Conservation (phyloP, 1,140 invertebrate genomes). For the Meloidogyne hapla region DNA sequence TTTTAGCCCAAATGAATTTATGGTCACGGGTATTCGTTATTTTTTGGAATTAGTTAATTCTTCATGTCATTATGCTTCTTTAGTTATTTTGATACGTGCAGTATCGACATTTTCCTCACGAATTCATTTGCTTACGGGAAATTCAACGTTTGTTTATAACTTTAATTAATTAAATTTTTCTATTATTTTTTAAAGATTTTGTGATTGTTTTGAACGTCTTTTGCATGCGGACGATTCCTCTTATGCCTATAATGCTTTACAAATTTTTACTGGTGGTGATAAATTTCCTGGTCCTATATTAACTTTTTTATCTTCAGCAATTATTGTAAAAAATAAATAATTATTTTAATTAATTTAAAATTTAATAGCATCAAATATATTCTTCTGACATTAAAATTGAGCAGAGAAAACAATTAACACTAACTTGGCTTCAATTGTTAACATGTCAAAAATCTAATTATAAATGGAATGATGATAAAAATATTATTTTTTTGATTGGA, state of each 20-base stretch:
- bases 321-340: constrained; percentile 19
- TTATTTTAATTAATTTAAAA: background rate
- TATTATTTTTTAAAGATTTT: constrained; percentile 39
- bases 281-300: constrained; percentile 45
- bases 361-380: constrained; percentile 35
- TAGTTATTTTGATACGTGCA: constrained; percentile 31
- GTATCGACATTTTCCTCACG: constrained; percentile 29
- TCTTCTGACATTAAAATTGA: constrained; percentile 11
- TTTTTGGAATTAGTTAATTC: constrained; percentile 48
- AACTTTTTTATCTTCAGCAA: constrained; percentile 30
- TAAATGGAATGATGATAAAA: constrained; percentile 48
- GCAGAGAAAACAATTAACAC: constrained; percentile 20
- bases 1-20: constrained; percentile 41
- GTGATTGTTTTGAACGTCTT: constrained; percentile 35
- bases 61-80: constrained; percentile 41
- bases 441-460: constrained; percentile 30
- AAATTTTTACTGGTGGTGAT: constrained; percentile 43
- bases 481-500: constrained; percentile 39
- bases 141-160: constrained; percentile 24
- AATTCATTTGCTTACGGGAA: constrained; percentile 40
- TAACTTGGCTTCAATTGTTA: constrained; percentile 37
- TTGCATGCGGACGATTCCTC: constrained; percentile 42
- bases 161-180: constrained; percentile 3
- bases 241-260: constrained; percentile 44
- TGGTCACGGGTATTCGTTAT: constrained; percentile 37